Evolutionary conservation across 2,797 vertebrate genomes (phyloP), one percentile per base, ranked within the genome.

Genomic region (Megaceryle alcyon): DNA sequence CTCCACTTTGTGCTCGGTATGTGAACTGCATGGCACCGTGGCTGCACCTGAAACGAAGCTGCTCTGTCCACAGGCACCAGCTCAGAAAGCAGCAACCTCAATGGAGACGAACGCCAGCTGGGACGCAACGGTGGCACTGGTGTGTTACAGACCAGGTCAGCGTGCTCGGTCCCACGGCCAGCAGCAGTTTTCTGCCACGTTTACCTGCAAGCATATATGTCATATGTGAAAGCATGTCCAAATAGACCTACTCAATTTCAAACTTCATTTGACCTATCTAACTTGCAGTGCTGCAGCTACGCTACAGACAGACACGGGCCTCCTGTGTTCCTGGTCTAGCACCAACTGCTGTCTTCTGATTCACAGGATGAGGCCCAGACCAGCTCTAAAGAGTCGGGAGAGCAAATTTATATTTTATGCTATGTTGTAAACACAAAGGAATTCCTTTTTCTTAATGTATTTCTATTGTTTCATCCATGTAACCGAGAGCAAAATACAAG

Each of bases 11-110:
- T n/a, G 44, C 54, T n/a, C 57, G 76, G 28, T 26, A 8, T 2
- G 14, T 20, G 60, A 87, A 33, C 29, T 17, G 25, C 4, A 53
- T 1, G 28, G 76, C 46, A 88, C 15, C 18, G 56, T 33, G 28
- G 61, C 69, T 39, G 31, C 66, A 69, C 19, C 9, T 0, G 4
- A 28, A 60, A 53, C 43, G 49, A 69, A 73, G 26, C 43, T 28
- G n/a, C 44, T 29, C 41, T 0, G 0, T 59, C 46, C 82, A 73
- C 12, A 53, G 66, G 57, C 1, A 44, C 3, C 0, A 1, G 23
- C 28, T 84, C 57, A 64, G 84, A 78, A 65, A 93, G 84, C 70
- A 75, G 46, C 20, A 76, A 1, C 28, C 37, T 69, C 59, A 29
- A 3, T 1, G 18, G 71, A 64, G 77, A 91, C 35, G 61, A 87